These are phyloP conservation scores for Temnothorax longispinosus DNA, from an alignment of 1,140 invertebrate species.

Conservation along the genomic window DNA sequence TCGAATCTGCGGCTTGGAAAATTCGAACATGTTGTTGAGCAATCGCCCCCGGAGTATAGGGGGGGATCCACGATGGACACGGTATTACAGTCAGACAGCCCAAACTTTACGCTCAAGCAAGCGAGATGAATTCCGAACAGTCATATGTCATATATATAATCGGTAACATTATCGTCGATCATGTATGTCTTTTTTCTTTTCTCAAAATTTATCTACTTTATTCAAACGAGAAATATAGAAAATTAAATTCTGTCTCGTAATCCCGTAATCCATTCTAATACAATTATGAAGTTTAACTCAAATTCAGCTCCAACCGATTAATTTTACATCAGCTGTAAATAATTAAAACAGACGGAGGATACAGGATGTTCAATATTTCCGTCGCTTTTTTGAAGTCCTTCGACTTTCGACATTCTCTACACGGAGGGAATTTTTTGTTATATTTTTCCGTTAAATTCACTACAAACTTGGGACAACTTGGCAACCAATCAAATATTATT, in stretches of 20 bases:
- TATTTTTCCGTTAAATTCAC: too few species aligned
- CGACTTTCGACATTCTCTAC: not conserved
- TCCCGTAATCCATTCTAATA: not conserved
- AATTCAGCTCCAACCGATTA: not conserved
- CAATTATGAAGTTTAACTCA: not conserved
- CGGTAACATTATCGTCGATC: not conserved
- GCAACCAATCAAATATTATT: too few species aligned
- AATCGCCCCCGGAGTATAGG: not conserved
- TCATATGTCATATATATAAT: not conserved
- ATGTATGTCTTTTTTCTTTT: not conserved
- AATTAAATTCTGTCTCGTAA: not conserved
- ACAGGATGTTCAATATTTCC: not conserved
- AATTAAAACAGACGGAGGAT: not conserved
- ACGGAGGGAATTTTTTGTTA: too few species aligned
- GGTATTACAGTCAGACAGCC: constrained; percentile 1
- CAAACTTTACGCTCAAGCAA: constrained; percentile 32
- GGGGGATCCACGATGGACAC: not conserved
- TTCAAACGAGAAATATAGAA: not conserved
- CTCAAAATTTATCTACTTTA: not conserved
- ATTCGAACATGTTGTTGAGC: constrained; percentile 42
- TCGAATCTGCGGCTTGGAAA: constrained; percentile 41
- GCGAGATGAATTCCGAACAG: not conserved
- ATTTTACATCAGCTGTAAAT: not conserved
- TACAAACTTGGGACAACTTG: too few species aligned
- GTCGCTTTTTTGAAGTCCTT: not conserved